Evolutionary conservation across 1,140 invertebrate species (phyloP), one percentile per base, ranked within the genome.

Genomic region (Formica selysi): DNA sequence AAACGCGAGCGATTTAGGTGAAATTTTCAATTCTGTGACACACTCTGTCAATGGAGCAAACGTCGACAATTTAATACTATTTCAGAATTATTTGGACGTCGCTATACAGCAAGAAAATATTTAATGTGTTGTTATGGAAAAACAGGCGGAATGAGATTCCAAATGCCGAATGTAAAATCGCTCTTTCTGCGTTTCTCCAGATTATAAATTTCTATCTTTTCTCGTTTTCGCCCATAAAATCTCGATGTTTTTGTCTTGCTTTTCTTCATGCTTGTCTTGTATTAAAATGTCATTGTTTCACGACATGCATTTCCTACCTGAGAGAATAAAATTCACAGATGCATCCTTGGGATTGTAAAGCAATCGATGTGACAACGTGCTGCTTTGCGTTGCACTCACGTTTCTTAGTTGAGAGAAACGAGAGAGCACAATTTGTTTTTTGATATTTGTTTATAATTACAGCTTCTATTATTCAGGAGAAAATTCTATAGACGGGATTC

Each of bases 241-340:
- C 22, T 59, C 38, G 16, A 8, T n/a, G 11, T 4, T 19, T 16
- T 16, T 22, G 38, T 2, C 36, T 44, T 11, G 2, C 26, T 7
- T 32, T 29, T 16, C 26, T 26, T 32, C 61, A 8, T 13, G 65
- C 51, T 86, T 68, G 74, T 81, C 32, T 59, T 26, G 8, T 61
- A 79, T 32, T 65, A 76, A 85, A 87, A 85, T 85, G 62, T 86
- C 76, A 67, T 90, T 87, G 64, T 71, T 85, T 84, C 70, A 78
- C 29, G 41, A 54, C 3, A 38, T 41, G 64, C n/a, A 48, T 59
- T n/a, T 10, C 5, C 38, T 54, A 54, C 67, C 54, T 16, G 74
- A 51, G 41, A 71, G 51, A 57, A 85, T 90, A 89, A 16, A 90
- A 90, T 90, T 85, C 29, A 29, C 26, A 62, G 32, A 41, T 32